phyloP scores from a whole-genome alignment of 1,140 invertebrate species.

The Nebria ingens region DNA sequence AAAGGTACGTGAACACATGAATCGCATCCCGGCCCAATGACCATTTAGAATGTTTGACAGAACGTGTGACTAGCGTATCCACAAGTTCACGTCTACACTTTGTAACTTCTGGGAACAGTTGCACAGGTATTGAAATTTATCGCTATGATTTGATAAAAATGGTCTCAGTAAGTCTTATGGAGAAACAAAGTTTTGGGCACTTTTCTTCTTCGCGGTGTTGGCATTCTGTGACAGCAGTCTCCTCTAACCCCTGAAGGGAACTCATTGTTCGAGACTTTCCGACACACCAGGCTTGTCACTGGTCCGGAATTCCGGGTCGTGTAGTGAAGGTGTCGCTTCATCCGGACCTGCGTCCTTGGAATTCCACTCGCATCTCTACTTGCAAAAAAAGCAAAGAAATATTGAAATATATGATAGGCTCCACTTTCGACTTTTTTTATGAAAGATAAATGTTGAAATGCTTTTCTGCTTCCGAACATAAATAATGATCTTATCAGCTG shows the following conservation, averaged over 20 bases:
- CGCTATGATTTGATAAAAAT: not conserved
- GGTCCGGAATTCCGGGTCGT: not conserved
- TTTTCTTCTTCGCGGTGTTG: not conserved
- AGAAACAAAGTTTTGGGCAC: not conserved
- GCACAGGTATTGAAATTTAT: not conserved
- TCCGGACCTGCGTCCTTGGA: too few relatives aligned
- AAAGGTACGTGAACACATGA: too few relatives aligned
- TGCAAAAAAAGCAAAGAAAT: not conserved
- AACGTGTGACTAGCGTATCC: too few relatives aligned
- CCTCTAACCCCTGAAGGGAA: not conserved
- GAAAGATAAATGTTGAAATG: not conserved
- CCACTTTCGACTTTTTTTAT: not conserved
- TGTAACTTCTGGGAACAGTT: too few relatives aligned
- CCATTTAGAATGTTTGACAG: too few relatives aligned
- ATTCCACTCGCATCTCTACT: too few relatives aligned
- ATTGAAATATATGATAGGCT: not conserved
- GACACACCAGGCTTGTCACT: not conserved
- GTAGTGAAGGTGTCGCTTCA: not conserved
- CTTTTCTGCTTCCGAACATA: not conserved
- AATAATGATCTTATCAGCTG: constrained; percentile 4
- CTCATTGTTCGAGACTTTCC: too few relatives aligned
- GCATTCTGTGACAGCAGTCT: not conserved
- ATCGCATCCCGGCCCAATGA: too few relatives aligned
- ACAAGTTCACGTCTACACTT: too few relatives aligned
- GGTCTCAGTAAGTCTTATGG: not conserved